Percentiles rank a stretch among this genome's conserved stretches.
Conservation (phyloP, 2,797 vertebrate species). For the Hypotaenidia philippensis region DNA sequence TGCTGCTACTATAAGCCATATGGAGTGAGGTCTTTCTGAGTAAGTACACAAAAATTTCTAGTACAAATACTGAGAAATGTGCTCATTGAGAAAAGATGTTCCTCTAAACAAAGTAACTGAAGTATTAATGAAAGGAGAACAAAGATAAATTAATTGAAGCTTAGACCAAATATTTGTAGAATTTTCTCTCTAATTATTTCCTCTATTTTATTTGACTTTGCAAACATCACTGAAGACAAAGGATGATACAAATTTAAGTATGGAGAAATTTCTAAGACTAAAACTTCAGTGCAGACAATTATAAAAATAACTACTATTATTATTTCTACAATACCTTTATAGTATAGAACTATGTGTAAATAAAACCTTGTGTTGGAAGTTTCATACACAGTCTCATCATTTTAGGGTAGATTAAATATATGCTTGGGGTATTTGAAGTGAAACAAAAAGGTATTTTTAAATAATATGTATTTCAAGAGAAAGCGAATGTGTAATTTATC, state of each 20-base stretch:
- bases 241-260: not conserved
- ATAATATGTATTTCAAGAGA: not conserved
- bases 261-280: not conserved
- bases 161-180: not conserved
- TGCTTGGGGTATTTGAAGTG: not conserved
- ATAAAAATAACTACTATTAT: not conserved
- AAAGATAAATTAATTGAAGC: not conserved
- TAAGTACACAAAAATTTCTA: not conserved
- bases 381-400: not conserved
- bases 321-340: not conserved
- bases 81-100: not conserved
- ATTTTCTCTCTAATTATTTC: not conserved
- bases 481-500: not conserved
- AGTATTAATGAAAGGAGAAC: not conserved
- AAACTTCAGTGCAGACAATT: not conserved
- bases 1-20: not conserved
- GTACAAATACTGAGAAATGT: not conserved
- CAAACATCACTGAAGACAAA: not conserved
- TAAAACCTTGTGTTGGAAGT: not conserved
- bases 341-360: not conserved
- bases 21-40: not conserved
- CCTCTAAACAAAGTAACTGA: not conserved
- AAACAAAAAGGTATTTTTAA: fast-evolving
- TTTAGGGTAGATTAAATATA: not conserved
- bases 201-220: not conserved